Conservation (phyloP, 2,113 vertebrate species). For the Passer domesticus region DNA sequence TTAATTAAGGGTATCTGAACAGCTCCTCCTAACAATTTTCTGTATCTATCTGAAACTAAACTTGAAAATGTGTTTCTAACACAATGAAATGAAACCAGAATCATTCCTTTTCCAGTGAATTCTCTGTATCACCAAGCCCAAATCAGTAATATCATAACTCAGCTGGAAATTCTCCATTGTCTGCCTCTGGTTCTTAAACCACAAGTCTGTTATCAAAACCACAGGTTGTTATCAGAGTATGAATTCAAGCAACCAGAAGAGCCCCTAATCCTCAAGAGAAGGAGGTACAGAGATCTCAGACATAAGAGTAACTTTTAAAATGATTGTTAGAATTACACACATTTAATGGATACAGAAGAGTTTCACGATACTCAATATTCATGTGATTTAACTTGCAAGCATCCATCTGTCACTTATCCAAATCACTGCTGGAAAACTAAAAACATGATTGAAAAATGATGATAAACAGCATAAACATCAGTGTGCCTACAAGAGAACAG, state of each 20-base stretch:
- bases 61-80: not conserved
- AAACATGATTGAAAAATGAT: not conserved
- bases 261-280: not conserved
- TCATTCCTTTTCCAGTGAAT: not conserved
- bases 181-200: not conserved
- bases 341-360: not conserved
- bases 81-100: not conserved
- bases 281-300: not conserved
- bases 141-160: not conserved
- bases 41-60: not conserved
- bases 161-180: not conserved
- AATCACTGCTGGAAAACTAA: not conserved
- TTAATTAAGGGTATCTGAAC: not conserved
- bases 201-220: not conserved
- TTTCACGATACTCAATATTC: not conserved
- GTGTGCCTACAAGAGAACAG: not conserved
- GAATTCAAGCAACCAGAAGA: not conserved
- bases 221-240: not conserved
- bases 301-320: not conserved
- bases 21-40: not conserved
- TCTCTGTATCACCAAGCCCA: not conserved
- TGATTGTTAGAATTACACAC: not conserved
- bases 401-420: not conserved
- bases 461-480: not conserved
- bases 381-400: not conserved